Percentiles rank a stretch among this genome's conserved stretches.
Conservation (phyloP, 2,888 invertebrate genomes). For the Drosophila anomalipes region DNA sequence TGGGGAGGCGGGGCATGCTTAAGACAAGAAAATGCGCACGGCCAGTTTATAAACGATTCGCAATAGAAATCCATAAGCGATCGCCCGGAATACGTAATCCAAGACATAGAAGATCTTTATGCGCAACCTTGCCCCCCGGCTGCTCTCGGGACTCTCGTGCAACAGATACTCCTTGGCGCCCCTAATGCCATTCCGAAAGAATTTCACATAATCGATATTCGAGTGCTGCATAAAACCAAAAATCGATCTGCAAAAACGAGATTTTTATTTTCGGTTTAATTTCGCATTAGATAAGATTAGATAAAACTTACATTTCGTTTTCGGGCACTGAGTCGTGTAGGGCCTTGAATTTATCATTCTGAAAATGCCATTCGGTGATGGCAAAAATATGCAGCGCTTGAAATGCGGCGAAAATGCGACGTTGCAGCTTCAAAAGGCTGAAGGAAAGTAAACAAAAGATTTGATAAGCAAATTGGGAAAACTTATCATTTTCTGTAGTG, state of each 20-base stretch:
- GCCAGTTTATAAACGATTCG: constrained; percentile 49
- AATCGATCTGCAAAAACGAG: constrained; percentile 32
- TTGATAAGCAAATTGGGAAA: not conserved
- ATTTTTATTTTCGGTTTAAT: not conserved
- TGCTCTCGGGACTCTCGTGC: constrained; percentile 78
- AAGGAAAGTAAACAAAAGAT: not conserved
- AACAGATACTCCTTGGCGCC: constrained; percentile 83
- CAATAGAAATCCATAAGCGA: constrained; percentile 60
- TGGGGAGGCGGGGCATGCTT: not conserved
- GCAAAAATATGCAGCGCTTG: constrained; percentile 91
- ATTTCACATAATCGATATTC: constrained; percentile 72
- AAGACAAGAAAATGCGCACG: constrained; percentile 35
- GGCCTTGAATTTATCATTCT: constrained; percentile 86
- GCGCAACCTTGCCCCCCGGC: constrained; percentile 63
- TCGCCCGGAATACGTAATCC: constrained; percentile 64
- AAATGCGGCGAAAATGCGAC: constrained; percentile 92
- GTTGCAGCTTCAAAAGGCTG: constrained; percentile 92
- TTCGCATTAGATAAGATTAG: not conserved
- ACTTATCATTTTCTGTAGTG: not conserved
- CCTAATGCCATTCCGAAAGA: constrained; percentile 75
- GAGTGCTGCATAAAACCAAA: constrained; percentile 75
- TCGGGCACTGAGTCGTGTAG: constrained; percentile 56
- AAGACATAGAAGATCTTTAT: constrained; percentile 69
- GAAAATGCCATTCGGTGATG: constrained; percentile 91
- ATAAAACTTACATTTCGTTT: constrained; percentile 52